Percentiles rank a stretch among this genome's conserved stretches.
Evolutionary conservation across 2,113 vertebrate species (phyloP).

Genomic region (Sphaerodactylus townsendi): DNA sequence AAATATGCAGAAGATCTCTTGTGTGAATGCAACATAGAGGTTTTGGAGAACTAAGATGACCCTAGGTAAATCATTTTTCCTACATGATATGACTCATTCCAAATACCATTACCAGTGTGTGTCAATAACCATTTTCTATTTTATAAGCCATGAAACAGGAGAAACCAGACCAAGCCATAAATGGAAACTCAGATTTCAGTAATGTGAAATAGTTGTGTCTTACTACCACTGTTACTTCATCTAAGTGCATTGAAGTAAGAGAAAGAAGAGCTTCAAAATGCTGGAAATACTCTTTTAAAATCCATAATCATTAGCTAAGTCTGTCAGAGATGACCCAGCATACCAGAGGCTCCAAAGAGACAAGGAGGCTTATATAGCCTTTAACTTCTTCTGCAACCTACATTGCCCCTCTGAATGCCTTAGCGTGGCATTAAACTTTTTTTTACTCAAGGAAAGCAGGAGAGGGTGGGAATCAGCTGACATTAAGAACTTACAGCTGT

Average conservation of each 20-base stretch:
- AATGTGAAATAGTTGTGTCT: background rate
- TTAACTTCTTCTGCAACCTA: accelerated
- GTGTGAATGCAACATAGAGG: background rate
- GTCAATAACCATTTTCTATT: background rate
- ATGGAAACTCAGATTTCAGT: background rate
- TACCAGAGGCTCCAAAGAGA: background rate
- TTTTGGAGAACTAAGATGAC: background rate
- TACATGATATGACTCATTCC: no score
- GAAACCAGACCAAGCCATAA: background rate
- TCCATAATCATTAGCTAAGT: background rate
- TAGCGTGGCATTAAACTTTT: background rate
- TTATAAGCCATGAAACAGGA: no score
- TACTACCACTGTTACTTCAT: background rate
- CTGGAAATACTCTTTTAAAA: accelerated
- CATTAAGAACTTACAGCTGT: background rate
- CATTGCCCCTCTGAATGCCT: background rate
- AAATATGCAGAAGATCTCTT: no score
- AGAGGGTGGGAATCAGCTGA: background rate
- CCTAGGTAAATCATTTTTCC: background rate
- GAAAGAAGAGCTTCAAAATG: background rate
- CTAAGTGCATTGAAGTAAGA: no score
- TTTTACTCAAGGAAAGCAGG: background rate
- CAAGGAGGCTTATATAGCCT: background rate
- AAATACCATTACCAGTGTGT: background rate
- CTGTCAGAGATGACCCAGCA: background rate